Percentiles rank a stretch among this genome's conserved stretches.
Conservation (phyloP, 1,140 invertebrate genomes). For the Ceratosolen solmsi region DNA sequence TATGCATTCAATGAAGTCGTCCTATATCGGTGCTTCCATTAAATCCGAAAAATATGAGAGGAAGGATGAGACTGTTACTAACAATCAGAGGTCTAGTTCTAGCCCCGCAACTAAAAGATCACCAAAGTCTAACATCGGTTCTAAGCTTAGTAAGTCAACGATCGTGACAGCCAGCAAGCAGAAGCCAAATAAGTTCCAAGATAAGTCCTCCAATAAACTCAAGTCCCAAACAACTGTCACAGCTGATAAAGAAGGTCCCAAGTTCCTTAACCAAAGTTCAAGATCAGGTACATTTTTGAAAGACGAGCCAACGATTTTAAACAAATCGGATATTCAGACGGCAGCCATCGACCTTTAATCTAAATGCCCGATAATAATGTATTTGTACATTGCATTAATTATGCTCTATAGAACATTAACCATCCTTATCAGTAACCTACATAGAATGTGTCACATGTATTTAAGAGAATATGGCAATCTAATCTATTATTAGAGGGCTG, state of each 20-base stretch:
- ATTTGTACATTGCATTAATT: slow-evolving; percentile 50
- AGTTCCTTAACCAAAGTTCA: slow-evolving; percentile 69
- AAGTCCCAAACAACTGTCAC: slow-evolving; percentile 60
- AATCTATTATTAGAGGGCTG: not conserved
- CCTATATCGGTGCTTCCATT: slow-evolving; percentile 26
- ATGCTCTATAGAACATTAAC: slow-evolving; percentile 19
- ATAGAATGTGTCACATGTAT: not conserved
- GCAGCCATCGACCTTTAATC: slow-evolving; percentile 63
- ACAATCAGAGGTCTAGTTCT: slow-evolving; percentile 59
- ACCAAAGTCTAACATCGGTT: slow-evolving; percentile 63
- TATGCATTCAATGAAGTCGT: slow-evolving; percentile 25
- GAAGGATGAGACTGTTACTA: slow-evolving; percentile 54
- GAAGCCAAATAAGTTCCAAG: slow-evolving; percentile 56
- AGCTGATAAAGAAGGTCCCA: slow-evolving; percentile 29
- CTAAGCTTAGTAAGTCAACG: slow-evolving; percentile 55
- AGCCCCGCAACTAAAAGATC: slow-evolving; percentile 66
- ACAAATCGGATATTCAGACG: slow-evolving; percentile 71
- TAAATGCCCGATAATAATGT: slow-evolving; percentile 23
- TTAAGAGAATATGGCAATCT: slow-evolving; percentile 16
- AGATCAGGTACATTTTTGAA: slow-evolving; percentile 83
- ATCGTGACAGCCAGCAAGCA: slow-evolving; percentile 50
- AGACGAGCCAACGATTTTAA: slow-evolving; percentile 78
- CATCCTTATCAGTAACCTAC: not conserved
- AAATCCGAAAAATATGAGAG: slow-evolving; percentile 57
- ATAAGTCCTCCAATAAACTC: slow-evolving; percentile 57